Evolutionary conservation across 1,140 invertebrate species (phyloP), one percentile per base, ranked within the genome.

Genomic region (Lucilia cuprina): DNA sequence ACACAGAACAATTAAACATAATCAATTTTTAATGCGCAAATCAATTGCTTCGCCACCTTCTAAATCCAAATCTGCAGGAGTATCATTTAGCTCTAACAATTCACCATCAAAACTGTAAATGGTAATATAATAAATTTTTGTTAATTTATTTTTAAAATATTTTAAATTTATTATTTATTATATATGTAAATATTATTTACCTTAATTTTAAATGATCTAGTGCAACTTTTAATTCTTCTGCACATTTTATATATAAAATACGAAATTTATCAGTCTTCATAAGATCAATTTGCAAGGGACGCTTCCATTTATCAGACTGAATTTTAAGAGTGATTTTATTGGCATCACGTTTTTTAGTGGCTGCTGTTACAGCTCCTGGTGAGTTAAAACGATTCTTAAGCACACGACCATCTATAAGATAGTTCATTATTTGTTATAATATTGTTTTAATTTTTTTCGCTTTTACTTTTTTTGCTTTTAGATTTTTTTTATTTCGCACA

Each of bases 11-110:
- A 55, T 55, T 17, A 55, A 17, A 55, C 12, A 55, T 41, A 88
- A 87, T 88, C 88, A 78, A 30, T 83, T n/a, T 82, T 83, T 82
- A 5, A 85, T 21, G n/a, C 85, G 83, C 8, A 89, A 83, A 85
- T 90, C 89, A 50, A 90, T 87, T 74, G 87, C 85, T 85, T 90
- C 89, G 78, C 88, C 89, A 25, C 88, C 87, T 85, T 90, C 89
- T 86, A 90, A 88, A 14, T 90, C 88, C 34, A 90, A 86, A 70
- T 87, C 86, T 13, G 82, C 84, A 0, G 89, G 89, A 19, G 89
- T 90, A 83, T 90, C 88, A 55, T 89, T 83, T 2, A 85, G 85
- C 12, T 89, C 87, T 35, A 90, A 60, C 0, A 86, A 30, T 9
- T 90, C 89, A 41, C 89, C 89, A 86, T 90, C 89, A 85, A 90